Evolutionary conservation across 1,140 invertebrate genomes (phyloP).

Genomic region (Aphis gossypii): DNA sequence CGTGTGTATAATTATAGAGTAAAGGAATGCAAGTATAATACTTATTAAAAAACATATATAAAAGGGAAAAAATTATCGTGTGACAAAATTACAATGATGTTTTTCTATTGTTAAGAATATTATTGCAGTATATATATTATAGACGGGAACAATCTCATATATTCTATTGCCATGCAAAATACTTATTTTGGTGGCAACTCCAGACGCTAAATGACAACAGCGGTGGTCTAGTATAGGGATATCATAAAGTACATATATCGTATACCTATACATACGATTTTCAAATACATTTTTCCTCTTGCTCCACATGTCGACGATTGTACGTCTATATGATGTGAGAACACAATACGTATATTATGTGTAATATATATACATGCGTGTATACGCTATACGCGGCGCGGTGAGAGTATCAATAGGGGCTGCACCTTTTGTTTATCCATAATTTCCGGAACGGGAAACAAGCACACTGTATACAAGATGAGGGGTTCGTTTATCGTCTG

Average conservation of each 20-base stretch:
- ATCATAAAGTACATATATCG: not conserved
- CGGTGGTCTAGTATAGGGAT: not conserved
- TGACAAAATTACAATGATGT: conserved; percentile 5
- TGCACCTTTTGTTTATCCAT: conserved; percentile 52
- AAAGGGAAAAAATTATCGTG: conserved; percentile 6
- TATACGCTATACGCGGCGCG: not conserved
- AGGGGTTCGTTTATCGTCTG: not conserved
- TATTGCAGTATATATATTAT: conserved; percentile 16
- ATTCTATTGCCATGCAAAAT: not conserved
- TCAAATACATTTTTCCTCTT: conserved; percentile 43
- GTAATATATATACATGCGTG: not conserved
- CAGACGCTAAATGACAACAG: not conserved
- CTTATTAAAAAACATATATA: not conserved
- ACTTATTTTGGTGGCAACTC: not conserved
- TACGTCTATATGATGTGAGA: not conserved
- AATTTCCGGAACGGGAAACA: conserved; percentile 52
- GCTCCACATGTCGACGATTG: not conserved
- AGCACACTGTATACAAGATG: conserved; percentile 14
- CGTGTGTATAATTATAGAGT: not conserved
- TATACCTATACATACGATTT: not conserved
- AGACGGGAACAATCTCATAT: not conserved
- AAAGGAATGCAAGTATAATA: not conserved
- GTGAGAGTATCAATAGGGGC: conserved; percentile 41
- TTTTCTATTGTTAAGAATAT: not conserved
- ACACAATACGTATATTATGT: not conserved